phyloP scores from a whole-genome alignment of 2,888 invertebrate genomes.

The Stenchaetothrips biformis region DNA sequence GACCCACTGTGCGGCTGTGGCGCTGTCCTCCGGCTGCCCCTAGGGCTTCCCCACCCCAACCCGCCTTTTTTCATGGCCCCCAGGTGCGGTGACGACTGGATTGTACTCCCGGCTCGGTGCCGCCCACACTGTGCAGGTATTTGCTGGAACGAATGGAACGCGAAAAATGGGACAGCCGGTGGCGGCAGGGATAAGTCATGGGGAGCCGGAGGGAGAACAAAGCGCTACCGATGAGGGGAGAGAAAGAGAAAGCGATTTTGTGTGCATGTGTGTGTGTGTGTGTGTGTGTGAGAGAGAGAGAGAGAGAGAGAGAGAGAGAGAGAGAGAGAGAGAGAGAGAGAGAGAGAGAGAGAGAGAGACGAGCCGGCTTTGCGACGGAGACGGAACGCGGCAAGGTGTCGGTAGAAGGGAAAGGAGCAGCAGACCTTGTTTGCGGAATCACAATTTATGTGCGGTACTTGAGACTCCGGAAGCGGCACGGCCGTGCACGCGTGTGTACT shows the following conservation, averaged over 20 bases:
- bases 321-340: too few species aligned
- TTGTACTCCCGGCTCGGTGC: too few species aligned
- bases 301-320: too few species aligned
- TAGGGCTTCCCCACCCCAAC: too few species aligned
- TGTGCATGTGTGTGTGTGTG: too few species aligned
- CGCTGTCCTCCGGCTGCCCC: too few species aligned
- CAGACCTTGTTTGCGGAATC: conserved; percentile 15
- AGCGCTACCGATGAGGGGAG: not conserved
- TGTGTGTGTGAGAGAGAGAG: not conserved
- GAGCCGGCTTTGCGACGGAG: not conserved
- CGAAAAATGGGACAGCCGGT: conserved; percentile 5
- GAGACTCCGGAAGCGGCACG: not conserved
- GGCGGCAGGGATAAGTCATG: not conserved
- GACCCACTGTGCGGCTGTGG: too few species aligned
- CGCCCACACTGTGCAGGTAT: not conserved
- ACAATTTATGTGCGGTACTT: conserved; percentile 25
- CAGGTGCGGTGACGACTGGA: too few species aligned
- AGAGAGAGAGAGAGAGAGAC: not conserved
- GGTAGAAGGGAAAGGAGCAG: not conserved
- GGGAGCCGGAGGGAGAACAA: not conserved
- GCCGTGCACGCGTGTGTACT: not conserved
- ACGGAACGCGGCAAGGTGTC: not conserved
- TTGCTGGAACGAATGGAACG: not conserved
- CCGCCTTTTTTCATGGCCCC: too few species aligned
- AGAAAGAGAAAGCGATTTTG: too few species aligned